These are phyloP conservation scores for Liparis tanakae DNA, from an alignment of 2,797 vertebrate species.

Conservation along the genomic window DNA sequence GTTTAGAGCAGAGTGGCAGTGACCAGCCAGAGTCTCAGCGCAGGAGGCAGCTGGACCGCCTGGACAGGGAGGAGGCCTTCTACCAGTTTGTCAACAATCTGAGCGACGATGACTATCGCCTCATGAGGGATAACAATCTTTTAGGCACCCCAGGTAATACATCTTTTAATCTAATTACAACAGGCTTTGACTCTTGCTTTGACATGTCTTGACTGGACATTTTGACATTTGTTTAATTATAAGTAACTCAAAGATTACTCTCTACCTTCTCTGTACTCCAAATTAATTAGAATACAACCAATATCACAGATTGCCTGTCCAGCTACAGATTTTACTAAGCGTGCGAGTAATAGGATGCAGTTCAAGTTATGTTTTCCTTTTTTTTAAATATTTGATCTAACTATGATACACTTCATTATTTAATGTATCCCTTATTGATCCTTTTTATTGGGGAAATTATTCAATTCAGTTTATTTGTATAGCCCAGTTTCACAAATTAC, in stretches of 20 bases:
- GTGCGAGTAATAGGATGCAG: background rate
- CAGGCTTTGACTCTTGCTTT: background rate
- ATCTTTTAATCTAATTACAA: background rate
- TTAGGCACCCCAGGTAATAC: conserved; percentile 95
- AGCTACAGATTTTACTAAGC: background rate
- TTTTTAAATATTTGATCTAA: background rate
- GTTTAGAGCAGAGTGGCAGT: conserved; percentile 89
- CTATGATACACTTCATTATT: too few species aligned
- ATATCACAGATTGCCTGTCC: background rate
- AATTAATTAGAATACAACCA: background rate
- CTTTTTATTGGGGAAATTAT: too few species aligned
- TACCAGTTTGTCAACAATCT: conserved; percentile 99
- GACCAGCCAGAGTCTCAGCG: conserved; percentile 95
- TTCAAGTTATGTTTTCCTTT: background rate
- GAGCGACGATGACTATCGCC: conserved; percentile 97
- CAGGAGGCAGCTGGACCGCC: conserved; percentile 92
- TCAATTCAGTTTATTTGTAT: too few species aligned
- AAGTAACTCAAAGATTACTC: background rate
- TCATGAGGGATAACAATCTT: conserved; percentile 99
- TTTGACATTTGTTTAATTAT: background rate
- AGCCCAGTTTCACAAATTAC: too few species aligned
- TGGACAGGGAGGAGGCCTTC: conserved; percentile 96
- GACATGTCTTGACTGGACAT: background rate
- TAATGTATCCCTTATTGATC: too few species aligned
- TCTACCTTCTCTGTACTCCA: background rate